Evolutionary conservation across 2,113 vertebrate species (phyloP).

Genomic region (Machaerirhynchus nigripectus): DNA sequence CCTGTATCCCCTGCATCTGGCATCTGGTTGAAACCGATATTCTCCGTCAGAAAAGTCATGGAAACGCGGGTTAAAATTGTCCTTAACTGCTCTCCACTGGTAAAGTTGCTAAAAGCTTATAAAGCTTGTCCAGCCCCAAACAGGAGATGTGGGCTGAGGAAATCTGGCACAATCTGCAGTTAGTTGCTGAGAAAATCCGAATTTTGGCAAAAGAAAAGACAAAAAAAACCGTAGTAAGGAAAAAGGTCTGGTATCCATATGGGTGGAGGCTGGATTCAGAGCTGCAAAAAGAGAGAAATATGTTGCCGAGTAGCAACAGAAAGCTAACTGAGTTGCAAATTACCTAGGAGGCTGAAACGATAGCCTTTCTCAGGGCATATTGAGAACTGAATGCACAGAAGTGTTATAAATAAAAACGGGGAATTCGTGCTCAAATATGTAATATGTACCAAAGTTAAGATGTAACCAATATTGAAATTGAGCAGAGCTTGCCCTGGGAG

Average conservation of each 20-base stretch:
- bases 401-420: too few relatives aligned
- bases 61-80: not conserved
- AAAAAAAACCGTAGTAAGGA: not conserved
- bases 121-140: not conserved
- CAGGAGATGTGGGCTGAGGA: not conserved
- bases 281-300: not conserved
- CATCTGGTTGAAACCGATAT: not conserved
- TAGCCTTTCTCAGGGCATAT: not conserved
- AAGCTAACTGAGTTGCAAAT: not conserved
- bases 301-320: not conserved
- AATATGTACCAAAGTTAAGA: too few relatives aligned
- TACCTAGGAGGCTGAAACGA: not conserved
- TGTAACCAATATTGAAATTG: too few relatives aligned
- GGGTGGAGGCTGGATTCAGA: not conserved
- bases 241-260: not conserved
- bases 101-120: not conserved
- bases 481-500: too few relatives aligned
- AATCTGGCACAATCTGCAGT: not conserved
- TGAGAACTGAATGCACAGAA: not conserved
- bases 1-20: too few relatives aligned
- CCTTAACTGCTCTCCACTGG: not conserved
- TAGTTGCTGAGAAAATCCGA: not conserved
- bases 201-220: not conserved
- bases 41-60: not conserved
- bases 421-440: too few relatives aligned